These are phyloP conservation scores for Catocala sponsa DNA, from an alignment of 2,888 invertebrate genomes.

Conservation along the genomic window DNA sequence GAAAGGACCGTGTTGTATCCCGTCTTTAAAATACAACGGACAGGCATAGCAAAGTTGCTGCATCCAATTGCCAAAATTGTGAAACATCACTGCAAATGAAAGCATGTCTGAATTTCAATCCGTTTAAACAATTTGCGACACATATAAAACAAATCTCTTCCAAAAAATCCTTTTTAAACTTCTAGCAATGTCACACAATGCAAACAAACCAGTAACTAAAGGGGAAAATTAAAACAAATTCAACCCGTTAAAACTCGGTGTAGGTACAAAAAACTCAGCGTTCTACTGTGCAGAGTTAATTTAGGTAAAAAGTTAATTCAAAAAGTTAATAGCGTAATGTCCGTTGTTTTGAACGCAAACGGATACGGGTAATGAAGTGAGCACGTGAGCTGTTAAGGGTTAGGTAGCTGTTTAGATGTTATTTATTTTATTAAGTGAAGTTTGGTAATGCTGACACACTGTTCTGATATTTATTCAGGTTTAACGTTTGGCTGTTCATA, in stretches of 20 bases:
- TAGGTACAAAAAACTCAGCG: slow-evolving; percentile 30
- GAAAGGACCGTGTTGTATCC: too few species aligned
- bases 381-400: slow-evolving; percentile 42
- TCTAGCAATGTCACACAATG: slow-evolving; percentile 3
- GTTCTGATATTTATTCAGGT: too few species aligned
- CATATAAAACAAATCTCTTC: neutral
- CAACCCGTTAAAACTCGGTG: slow-evolving; percentile 31
- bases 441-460: too few species aligned
- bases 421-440: neutral
- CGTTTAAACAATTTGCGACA: neutral
- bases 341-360: slow-evolving; percentile 42
- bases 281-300: slow-evolving; percentile 34
- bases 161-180: neutral
- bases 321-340: slow-evolving; percentile 53
- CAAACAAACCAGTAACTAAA: slow-evolving; percentile 1
- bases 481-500: too few species aligned
- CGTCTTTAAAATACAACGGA: too few species aligned
- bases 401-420: slow-evolving; percentile 10
- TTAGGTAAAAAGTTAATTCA: slow-evolving; percentile 49
- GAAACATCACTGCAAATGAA: too few species aligned
- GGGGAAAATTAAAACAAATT: slow-evolving; percentile 22
- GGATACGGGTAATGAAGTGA: slow-evolving; percentile 50
- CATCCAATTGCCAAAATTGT: too few species aligned
- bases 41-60: too few species aligned
- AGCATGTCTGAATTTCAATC: too few species aligned